Percentiles rank a stretch among this genome's conserved stretches.
Evolutionary conservation across 2,797 vertebrate species (phyloP).

Genomic region (Sternotherus odoratus): DNA sequence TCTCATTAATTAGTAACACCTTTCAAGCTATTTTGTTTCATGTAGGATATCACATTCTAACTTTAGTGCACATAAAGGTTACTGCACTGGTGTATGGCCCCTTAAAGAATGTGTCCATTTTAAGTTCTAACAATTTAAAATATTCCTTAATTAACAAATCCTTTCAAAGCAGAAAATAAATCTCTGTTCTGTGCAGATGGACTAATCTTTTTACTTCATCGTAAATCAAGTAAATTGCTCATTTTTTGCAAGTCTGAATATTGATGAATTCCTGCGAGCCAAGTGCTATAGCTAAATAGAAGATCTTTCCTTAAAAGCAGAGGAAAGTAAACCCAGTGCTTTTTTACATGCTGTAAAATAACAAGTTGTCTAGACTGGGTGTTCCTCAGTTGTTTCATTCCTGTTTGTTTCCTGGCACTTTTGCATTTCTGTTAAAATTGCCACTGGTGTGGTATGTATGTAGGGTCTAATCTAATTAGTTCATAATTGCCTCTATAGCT

Average conservation of each 20-base stretch:
- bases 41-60: not conserved
- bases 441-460: not conserved
- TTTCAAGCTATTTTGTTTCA: slow-evolving; percentile 8
- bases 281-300: not conserved
- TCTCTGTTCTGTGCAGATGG: not conserved
- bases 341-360: not conserved
- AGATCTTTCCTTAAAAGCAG: not conserved
- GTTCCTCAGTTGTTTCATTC: not conserved
- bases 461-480: not conserved
- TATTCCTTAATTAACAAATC: not conserved
- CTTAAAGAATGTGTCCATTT: not conserved
- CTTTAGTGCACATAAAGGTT: not conserved
- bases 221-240: not conserved
- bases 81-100: not conserved
- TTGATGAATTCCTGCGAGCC: not conserved
- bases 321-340: not conserved
- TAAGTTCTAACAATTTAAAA: slow-evolving; percentile 1
- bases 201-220: not conserved
- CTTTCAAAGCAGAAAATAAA: not conserved
- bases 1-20: not conserved
- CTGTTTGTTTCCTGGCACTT: not conserved
- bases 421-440: not conserved
- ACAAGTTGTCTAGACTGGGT: not conserved
- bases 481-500: not conserved
- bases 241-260: not conserved